These are phyloP conservation scores for Dendronephthya gigantea DNA, from an alignment of 64 coral and sea anemone genomes.

Conservation along the genomic window DNA sequence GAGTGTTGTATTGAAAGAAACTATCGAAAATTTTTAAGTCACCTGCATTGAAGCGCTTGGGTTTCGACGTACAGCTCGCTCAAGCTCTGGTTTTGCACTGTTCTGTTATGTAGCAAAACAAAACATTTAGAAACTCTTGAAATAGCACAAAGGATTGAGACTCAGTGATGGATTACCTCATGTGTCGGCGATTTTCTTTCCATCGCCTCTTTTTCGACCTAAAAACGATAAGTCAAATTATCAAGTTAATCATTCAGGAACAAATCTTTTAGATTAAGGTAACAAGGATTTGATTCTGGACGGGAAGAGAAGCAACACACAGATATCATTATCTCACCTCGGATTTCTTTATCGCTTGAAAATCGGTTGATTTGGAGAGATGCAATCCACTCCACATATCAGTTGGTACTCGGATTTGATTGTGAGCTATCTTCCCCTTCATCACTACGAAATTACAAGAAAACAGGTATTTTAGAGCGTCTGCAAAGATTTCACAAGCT, in stretches of 20 bases:
- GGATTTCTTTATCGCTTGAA: neutral
- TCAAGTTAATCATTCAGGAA: neutral
- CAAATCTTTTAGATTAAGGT: too few relatives aligned
- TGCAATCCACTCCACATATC: neutral
- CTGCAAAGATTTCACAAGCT: neutral
- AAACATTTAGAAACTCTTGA: neutral
- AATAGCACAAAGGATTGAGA: neutral
- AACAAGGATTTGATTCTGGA: too few relatives aligned
- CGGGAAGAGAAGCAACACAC: too few relatives aligned
- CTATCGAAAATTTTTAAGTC: too few relatives aligned
- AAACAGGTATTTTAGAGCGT: neutral
- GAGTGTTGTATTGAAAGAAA: too few relatives aligned
- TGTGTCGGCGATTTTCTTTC: neutral
- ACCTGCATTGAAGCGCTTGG: neutral
- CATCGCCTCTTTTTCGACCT: neutral
- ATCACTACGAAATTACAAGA: neutral
- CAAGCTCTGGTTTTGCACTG: neutral
- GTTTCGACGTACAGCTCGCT: neutral
- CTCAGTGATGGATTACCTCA: neutral
- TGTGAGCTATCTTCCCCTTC: neutral
- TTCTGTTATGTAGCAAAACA: neutral
- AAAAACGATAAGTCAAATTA: neutral
- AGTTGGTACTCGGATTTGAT: neutral
- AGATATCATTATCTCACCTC: neutral
- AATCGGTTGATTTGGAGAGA: neutral